Evolutionary conservation across 2,888 invertebrate genomes (phyloP).

Genomic region (Acrobasis suavella): DNA sequence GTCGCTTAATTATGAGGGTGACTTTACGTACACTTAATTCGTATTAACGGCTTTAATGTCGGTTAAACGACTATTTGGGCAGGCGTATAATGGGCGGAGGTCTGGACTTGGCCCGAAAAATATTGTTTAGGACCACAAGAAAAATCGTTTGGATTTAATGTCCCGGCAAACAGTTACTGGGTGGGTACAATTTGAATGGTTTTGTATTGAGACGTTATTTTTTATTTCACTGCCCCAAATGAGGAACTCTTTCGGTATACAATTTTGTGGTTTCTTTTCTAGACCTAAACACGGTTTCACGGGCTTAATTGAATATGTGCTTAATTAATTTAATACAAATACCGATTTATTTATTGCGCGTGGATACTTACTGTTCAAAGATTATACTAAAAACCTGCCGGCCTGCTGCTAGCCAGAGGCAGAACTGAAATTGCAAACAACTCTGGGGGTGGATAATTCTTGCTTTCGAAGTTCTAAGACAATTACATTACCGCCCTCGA

Average conservation of each 20-base stretch:
- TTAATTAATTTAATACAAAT: no score
- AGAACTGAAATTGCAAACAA: no score
- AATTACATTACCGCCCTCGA: no score
- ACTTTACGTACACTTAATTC: conserved; percentile 44
- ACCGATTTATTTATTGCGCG: no score
- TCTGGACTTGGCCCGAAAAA: conserved; percentile 33
- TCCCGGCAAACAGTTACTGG: conserved; percentile 1
- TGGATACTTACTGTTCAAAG: no score
- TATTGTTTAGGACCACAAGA: conserved; percentile 20
- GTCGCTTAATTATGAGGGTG: conserved; percentile 49
- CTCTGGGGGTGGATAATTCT: no score
- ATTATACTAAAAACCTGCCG: no score
- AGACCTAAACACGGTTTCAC: no score
- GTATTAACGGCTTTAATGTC: conserved; percentile 48
- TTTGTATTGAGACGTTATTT: not conserved
- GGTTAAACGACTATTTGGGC: conserved; percentile 41
- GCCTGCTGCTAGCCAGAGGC: no score
- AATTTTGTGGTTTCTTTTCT: no score
- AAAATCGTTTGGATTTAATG: conserved; percentile 19
- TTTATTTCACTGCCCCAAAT: not conserved
- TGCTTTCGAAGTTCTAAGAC: no score
- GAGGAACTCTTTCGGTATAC: not conserved
- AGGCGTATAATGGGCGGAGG: conserved; percentile 36
- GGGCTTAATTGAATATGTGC: no score
- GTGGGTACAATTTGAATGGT: not conserved